These are phyloP conservation scores for Drosophila suzukii DNA, from an alignment of 1,140 invertebrate genomes.

Conservation along the genomic window DNA sequence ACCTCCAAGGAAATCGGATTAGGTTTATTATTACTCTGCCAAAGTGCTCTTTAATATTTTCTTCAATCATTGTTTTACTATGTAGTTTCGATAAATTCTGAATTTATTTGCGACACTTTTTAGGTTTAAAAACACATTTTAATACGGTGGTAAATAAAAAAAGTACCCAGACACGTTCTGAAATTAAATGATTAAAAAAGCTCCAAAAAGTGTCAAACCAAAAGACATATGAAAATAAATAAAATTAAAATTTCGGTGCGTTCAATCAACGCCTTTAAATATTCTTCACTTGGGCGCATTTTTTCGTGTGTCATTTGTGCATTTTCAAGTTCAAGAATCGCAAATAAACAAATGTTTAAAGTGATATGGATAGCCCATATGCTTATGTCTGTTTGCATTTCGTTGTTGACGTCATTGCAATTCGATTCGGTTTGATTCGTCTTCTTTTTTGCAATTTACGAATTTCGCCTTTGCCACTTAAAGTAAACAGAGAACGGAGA, in stretches of 20 bases:
- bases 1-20: not conserved
- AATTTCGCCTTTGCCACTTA: conserved; percentile 45
- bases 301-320: conserved; percentile 13
- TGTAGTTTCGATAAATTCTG: too few relatives aligned
- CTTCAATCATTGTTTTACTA: too few relatives aligned
- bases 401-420: conserved; percentile 38
- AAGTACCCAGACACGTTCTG: not conserved
- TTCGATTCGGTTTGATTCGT: conserved; percentile 30
- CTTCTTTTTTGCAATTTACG: conserved; percentile 29
- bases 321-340: conserved; percentile 46
- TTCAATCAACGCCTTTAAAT: conserved; percentile 32
- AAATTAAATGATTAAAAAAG: not conserved
- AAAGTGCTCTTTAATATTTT: not conserved
- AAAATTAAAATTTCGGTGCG: conserved; percentile 6
- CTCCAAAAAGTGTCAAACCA: not conserved
- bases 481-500: conserved; percentile 34
- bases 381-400: conserved; percentile 34
- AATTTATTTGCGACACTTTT: not conserved
- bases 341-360: conserved; percentile 44
- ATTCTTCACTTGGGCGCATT: not conserved
- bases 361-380: conserved; percentile 47
- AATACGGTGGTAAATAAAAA: too few relatives aligned
- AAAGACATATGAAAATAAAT: conserved; percentile 10
- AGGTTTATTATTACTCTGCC: not conserved
- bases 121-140: too few relatives aligned